Percentiles rank a stretch among this genome's conserved stretches.
Conservation (phyloP, 2,113 vertebrate genomes). For the Okapia johnstoni region DNA sequence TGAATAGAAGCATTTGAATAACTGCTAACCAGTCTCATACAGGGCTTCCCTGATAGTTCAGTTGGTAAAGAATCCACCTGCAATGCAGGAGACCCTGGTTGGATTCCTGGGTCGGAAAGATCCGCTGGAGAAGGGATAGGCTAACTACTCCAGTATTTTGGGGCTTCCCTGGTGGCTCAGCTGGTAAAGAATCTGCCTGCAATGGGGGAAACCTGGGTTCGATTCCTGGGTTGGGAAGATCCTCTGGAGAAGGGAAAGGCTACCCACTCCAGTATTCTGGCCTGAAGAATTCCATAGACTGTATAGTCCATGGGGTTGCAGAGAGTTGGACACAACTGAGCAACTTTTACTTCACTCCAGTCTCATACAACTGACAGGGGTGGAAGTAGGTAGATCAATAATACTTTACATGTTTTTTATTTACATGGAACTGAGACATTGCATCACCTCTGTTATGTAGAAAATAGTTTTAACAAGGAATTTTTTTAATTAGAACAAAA, state of each 20-base stretch:
- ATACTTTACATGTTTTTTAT: neutral
- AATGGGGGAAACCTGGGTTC: neutral
- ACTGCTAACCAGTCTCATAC: neutral
- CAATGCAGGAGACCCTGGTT: neutral
- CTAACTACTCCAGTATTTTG: neutral
- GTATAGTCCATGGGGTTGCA: neutral
- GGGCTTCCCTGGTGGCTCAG: neutral
- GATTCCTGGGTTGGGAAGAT: neutral
- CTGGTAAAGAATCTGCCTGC: neutral
- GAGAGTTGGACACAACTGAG: neutral
- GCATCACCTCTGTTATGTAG: neutral
- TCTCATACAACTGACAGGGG: neutral
- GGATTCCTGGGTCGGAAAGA: neutral
- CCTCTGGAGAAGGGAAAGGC: neutral
- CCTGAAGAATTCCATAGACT: neutral
- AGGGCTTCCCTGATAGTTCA: neutral
- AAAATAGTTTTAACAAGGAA: neutral
- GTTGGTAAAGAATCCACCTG: neutral
- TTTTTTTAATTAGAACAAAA: neutral
- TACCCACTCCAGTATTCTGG: neutral
- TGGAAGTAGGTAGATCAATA: neutral
- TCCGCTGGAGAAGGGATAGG: neutral
- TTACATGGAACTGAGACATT: neutral
- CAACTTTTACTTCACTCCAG: neutral
- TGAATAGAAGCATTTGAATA: conserved; percentile 27